These are phyloP conservation scores for Microctonus aethiopoides DNA, from an alignment of 2,888 invertebrate genomes.

Conservation along the genomic window DNA sequence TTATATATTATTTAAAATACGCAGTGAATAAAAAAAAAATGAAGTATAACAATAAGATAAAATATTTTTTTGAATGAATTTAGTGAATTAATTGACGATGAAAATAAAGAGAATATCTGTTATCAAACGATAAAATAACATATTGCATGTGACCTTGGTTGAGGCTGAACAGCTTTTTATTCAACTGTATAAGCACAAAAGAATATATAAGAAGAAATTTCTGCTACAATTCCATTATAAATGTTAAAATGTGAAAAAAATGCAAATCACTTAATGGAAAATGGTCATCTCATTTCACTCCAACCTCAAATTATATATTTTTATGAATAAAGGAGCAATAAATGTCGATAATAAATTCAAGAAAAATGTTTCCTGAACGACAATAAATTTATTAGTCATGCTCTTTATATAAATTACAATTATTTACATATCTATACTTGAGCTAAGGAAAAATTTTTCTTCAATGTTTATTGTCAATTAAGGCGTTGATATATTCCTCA, in stretches of 20 bases:
- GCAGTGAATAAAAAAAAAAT: neutral
- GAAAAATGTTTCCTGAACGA: neutral
- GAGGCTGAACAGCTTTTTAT: constrained; percentile 6
- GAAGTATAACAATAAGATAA: neutral
- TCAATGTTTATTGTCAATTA: neutral
- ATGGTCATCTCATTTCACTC: too few relatives aligned
- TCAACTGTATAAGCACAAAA: neutral
- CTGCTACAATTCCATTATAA: too few relatives aligned
- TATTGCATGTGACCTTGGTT: constrained; percentile 9
- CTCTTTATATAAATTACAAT: neutral
- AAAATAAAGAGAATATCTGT: neutral
- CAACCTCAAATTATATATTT: too few relatives aligned
- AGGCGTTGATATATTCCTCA: neutral
- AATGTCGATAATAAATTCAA: too few relatives aligned
- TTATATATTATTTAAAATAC: neutral
- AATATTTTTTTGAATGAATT: neutral
- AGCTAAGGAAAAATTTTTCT: neutral
- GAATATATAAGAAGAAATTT: neutral
- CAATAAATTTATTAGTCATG: neutral
- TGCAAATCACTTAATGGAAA: too few relatives aligned
- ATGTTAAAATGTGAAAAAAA: too few relatives aligned
- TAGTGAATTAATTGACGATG: neutral
- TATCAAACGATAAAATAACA: neutral
- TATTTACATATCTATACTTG: neutral
- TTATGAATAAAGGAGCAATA: too few relatives aligned